Evolutionary conservation across 1,140 invertebrate species (phyloP).

Genomic region (Bombus waltoni): DNA sequence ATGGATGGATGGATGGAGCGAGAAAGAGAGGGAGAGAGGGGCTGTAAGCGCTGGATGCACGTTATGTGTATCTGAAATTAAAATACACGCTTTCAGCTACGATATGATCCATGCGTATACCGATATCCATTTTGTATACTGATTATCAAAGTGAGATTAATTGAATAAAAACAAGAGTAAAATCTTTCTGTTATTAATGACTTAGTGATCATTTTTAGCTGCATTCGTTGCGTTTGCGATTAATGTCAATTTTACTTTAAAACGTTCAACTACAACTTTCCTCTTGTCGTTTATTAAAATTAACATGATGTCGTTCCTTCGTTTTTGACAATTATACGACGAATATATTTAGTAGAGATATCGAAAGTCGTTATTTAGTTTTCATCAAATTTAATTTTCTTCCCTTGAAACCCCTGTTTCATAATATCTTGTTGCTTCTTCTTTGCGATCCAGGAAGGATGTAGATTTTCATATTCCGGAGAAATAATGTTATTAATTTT

Average conservation of each 20-base stretch:
- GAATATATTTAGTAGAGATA: background rate
- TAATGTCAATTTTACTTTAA: background rate
- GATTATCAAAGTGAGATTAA: constrained; percentile 2
- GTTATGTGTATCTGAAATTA: background rate
- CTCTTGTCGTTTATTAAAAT: background rate
- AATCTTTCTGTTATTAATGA: background rate
- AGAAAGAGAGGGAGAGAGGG: rapidly evolving
- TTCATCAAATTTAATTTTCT: constrained; percentile 76
- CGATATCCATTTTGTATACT: background rate
- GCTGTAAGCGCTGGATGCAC: constrained; percentile 4
- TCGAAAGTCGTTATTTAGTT: constrained; percentile 24
- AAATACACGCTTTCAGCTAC: background rate
- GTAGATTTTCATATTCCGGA: constrained; percentile 64
- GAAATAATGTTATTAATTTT: background rate
- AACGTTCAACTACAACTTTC: background rate
- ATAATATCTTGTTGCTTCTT: constrained; percentile 75
- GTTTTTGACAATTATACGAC: background rate
- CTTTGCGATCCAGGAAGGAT: constrained; percentile 81
- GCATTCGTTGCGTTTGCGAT: background rate
- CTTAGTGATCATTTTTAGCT: background rate
- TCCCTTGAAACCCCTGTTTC: constrained; percentile 76
- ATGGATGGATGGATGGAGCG: too few species aligned
- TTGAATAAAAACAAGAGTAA: background rate
- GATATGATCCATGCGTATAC: background rate
- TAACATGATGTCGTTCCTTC: background rate